Percentiles rank a stretch among this genome's conserved stretches.
Evolutionary conservation across 2,113 vertebrate species (phyloP).

Genomic region (Phaethon lepturus): DNA sequence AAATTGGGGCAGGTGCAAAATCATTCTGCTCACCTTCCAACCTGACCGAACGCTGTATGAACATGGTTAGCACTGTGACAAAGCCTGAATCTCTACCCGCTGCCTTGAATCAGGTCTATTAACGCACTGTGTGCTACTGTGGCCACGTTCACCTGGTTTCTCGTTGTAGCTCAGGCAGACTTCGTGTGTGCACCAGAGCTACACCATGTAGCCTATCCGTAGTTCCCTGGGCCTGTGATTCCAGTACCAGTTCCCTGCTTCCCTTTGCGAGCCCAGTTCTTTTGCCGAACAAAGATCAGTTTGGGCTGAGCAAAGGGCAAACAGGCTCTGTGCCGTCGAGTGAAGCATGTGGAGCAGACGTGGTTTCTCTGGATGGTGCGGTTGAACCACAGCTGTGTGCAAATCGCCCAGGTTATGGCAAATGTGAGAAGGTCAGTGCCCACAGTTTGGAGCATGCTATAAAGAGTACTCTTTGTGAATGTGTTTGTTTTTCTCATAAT

Average conservation of each 20-base stretch:
- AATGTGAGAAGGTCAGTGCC: neutral
- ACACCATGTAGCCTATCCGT: neutral
- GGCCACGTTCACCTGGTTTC: neutral
- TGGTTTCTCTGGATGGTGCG: neutral
- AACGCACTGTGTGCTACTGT: neutral
- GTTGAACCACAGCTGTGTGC: neutral
- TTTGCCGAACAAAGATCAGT: neutral
- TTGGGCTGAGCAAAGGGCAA: neutral
- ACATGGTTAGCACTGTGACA: slow-evolving; percentile 45
- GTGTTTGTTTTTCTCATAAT: neutral
- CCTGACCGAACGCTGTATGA: slow-evolving; percentile 2
- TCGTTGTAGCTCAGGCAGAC: neutral
- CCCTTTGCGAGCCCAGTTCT: neutral
- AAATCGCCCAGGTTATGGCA: neutral
- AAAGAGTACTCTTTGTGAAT: neutral
- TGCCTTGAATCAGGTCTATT: neutral
- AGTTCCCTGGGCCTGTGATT: neutral
- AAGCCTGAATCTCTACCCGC: neutral
- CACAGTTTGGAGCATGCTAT: neutral
- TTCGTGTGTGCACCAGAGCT: neutral
- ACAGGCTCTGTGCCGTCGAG: neutral
- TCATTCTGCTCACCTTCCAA: slow-evolving; percentile 10
- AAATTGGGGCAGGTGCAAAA: neutral
- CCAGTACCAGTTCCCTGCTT: neutral
- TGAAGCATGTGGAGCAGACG: neutral